A percentile compares a stretch with the other conserved stretches of the same genome.
Conservation (phyloP, 2,888 invertebrate species). For the Julus scandinavius region DNA sequence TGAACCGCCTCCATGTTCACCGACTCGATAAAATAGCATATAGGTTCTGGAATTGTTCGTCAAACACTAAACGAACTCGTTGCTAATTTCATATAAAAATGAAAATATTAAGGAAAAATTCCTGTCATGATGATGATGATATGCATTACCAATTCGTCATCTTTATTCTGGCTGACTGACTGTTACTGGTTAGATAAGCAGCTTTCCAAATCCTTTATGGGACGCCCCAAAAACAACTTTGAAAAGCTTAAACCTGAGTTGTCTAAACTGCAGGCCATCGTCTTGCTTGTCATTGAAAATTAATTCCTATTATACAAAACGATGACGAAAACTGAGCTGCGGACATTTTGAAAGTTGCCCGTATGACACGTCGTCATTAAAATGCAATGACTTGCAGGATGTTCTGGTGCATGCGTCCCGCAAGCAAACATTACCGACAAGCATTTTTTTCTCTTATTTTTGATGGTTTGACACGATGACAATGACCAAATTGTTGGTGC, state of each 20-base stretch:
- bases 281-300: slow-evolving; percentile 33
- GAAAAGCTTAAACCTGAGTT: slow-evolving; percentile 4
- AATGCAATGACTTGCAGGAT: slow-evolving; percentile 48
- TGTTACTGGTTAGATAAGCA: background rate
- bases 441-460: slow-evolving; percentile 3
- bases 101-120: no score
- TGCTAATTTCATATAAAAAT: background rate
- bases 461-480: slow-evolving; percentile 33
- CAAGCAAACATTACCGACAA: slow-evolving; percentile 43
- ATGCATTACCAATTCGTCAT: no score
- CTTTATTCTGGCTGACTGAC: background rate
- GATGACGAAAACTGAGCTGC: slow-evolving; percentile 27
- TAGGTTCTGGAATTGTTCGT: background rate
- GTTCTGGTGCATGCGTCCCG: slow-evolving; percentile 12
- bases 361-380: slow-evolving; percentile 45
- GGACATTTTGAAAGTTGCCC: slow-evolving; percentile 33
- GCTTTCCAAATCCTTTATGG: slow-evolving; percentile 5
- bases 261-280: slow-evolving; percentile 15
- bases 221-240: slow-evolving; percentile 5
- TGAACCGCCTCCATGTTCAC: background rate
- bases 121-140: no score
- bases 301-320: slow-evolving; percentile 33
- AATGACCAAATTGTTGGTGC: slow-evolving; percentile 33
- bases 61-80: background rate
- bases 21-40: no score